Conservation (phyloP, 2,888 invertebrate species). For the Apodemia mormo region DNA sequence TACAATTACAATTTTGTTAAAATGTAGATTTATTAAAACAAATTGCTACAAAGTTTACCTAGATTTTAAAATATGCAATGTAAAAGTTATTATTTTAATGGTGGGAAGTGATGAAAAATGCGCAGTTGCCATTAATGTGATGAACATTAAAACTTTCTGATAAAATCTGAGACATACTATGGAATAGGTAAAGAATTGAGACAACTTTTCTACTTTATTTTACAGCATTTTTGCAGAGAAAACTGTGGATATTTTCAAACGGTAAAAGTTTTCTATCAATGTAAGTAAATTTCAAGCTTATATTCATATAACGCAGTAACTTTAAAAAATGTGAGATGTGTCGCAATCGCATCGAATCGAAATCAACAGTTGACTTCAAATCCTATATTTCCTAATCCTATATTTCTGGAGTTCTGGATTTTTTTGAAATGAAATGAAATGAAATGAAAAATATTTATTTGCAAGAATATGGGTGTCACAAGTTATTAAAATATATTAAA, state of each 20-base stretch:
- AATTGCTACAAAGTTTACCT: conserved; percentile 34
- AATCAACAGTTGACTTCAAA: too few species aligned
- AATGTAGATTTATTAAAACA: conserved; percentile 22
- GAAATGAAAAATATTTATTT: too few species aligned
- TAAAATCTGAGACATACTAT: conserved; percentile 41
- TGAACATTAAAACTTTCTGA: conserved; percentile 56
- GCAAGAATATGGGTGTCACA: too few species aligned
- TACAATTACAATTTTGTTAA: conserved; percentile 19
- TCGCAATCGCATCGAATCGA: too few species aligned
- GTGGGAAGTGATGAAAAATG: conserved; percentile 65
- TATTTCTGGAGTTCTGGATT: too few species aligned
- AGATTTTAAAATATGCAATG: conserved; percentile 56
- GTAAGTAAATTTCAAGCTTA: background rate
- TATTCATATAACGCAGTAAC: background rate
- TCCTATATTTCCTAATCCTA: too few species aligned
- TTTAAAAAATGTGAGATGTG: background rate
- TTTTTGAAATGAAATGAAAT: too few species aligned
- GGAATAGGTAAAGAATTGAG: conserved; percentile 30
- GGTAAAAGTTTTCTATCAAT: conserved; percentile 4
- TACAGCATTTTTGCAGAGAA: background rate
- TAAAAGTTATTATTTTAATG: conserved; percentile 76
- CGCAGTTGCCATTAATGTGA: conserved; percentile 67
- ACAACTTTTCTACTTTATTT: conserved; percentile 28
- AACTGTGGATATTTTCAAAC: background rate
- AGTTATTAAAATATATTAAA: too few species aligned